Evolutionary conservation across 2,888 invertebrate species (phyloP).

Genomic region (Fragum fragum): DNA sequence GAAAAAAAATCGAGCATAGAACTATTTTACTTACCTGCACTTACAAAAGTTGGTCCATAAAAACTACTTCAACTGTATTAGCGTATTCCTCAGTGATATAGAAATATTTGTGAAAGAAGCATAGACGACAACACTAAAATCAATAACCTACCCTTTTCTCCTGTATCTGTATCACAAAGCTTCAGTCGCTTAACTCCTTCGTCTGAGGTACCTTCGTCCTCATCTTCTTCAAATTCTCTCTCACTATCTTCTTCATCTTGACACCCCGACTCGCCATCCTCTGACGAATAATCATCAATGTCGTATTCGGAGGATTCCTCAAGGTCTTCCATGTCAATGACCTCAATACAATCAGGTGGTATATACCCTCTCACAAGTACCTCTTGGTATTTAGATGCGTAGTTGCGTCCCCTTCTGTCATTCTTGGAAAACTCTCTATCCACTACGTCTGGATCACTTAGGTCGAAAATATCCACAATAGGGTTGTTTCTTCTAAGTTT

Average conservation of each 20-base stretch:
- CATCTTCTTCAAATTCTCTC: background rate
- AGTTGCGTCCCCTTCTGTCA: background rate
- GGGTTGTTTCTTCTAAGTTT: background rate
- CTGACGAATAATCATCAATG: conserved; percentile 7
- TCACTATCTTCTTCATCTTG: conserved; percentile 2
- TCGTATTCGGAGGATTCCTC: background rate
- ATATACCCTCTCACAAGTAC: conserved; percentile 10
- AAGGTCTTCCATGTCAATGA: background rate
- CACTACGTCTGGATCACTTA: background rate
- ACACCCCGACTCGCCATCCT: background rate
- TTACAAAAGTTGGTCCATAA: no score
- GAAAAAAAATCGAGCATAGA: no score
- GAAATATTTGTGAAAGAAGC: no score
- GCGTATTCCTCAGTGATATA: no score
- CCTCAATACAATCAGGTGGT: conserved; percentile 15
- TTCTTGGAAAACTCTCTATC: background rate
- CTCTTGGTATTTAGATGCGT: conserved; percentile 15
- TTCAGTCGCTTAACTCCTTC: background rate
- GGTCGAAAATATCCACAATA: background rate
- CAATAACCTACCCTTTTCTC: no score
- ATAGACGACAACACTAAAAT: no score
- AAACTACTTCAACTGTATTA: no score
- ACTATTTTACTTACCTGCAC: no score
- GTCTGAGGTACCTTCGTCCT: background rate
- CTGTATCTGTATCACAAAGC: no score